phyloP scores from a whole-genome alignment of 2,888 invertebrate species.

The Drosophila austrosaltans region DNA sequence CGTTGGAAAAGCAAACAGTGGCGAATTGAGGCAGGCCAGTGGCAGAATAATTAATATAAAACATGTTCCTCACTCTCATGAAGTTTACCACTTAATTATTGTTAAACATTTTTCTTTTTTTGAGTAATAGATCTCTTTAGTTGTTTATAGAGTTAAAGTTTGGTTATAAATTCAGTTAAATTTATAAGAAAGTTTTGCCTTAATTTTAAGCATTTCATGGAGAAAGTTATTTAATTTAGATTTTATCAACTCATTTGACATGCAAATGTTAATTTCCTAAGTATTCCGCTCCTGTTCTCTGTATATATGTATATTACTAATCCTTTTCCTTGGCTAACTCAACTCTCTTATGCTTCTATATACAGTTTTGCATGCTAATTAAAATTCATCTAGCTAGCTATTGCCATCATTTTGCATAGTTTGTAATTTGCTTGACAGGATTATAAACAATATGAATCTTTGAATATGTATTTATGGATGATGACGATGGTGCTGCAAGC shows the following conservation, averaged over 20 bases:
- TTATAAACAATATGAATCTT: slow-evolving; percentile 70
- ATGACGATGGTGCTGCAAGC: slow-evolving; percentile 39
- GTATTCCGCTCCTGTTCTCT: no score
- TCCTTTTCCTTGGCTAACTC: slow-evolving; percentile 34
- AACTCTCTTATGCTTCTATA: slow-evolving; percentile 17
- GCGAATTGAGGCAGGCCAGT: neutral
- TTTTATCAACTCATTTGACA: no score
- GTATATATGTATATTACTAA: slow-evolving; percentile 23
- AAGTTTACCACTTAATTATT: no score
- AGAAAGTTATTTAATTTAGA: no score
- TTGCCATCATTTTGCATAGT: slow-evolving; percentile 76
- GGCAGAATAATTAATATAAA: neutral
- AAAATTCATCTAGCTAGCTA: slow-evolving; percentile 63
- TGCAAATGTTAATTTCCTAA: no score
- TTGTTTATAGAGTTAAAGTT: no score
- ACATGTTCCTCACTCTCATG: no score
- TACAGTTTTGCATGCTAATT: slow-evolving; percentile 64
- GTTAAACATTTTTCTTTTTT: no score
- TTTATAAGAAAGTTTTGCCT: no score
- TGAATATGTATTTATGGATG: slow-evolving; percentile 55
- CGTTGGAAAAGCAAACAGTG: neutral
- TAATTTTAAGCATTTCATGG: no score
- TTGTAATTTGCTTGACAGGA: slow-evolving; percentile 64
- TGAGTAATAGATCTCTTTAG: no score
- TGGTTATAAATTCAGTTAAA: no score